A percentile compares a stretch with the other conserved stretches of the same genome.
Conservation (phyloP, 1,140 invertebrate species). For the Zaprionus africanus region DNA sequence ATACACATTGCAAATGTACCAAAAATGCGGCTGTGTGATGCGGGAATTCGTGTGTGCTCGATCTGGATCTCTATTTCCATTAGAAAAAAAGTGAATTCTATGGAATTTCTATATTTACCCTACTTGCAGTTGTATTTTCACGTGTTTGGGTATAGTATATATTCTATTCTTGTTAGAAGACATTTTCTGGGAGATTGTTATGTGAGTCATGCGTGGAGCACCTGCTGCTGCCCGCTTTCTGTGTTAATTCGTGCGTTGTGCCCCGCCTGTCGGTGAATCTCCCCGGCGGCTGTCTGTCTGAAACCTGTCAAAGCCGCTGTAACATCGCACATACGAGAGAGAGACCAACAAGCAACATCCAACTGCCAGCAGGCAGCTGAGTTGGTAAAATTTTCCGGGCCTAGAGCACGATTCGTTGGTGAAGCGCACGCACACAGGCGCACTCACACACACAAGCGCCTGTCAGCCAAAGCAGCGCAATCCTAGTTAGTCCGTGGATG, state of each 20-base stretch:
- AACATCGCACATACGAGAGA: constrained; percentile 25
- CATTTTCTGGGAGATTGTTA: constrained; percentile 48
- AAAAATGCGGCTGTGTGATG: background rate
- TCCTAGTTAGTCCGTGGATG: constrained; percentile 41
- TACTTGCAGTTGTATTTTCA: constrained; percentile 65
- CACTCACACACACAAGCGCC: constrained; percentile 47
- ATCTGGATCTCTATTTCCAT: no score
- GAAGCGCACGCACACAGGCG: constrained; percentile 61
- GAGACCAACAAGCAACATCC: background rate
- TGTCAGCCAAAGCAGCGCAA: constrained; percentile 34
- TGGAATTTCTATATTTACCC: constrained; percentile 25
- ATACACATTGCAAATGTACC: background rate
- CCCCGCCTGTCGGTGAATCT: constrained; percentile 54
- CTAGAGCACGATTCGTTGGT: constrained; percentile 66
- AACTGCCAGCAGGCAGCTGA: constrained; percentile 17
- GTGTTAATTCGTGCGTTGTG: constrained; percentile 77
- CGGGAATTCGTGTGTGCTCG: background rate
- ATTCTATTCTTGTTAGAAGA: constrained; percentile 11
- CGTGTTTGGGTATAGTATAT: constrained; percentile 8
- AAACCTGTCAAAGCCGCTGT: constrained; percentile 59
- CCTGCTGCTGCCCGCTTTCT: constrained; percentile 59
- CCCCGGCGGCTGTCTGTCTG: constrained; percentile 55
- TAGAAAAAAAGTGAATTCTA: background rate
- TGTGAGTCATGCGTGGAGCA: constrained; percentile 70
- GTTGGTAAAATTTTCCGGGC: constrained; percentile 49